Evolutionary conservation across 2,888 invertebrate species (phyloP), one percentile per base, ranked within the genome.

Genomic region (Harmothoe impar): DNA sequence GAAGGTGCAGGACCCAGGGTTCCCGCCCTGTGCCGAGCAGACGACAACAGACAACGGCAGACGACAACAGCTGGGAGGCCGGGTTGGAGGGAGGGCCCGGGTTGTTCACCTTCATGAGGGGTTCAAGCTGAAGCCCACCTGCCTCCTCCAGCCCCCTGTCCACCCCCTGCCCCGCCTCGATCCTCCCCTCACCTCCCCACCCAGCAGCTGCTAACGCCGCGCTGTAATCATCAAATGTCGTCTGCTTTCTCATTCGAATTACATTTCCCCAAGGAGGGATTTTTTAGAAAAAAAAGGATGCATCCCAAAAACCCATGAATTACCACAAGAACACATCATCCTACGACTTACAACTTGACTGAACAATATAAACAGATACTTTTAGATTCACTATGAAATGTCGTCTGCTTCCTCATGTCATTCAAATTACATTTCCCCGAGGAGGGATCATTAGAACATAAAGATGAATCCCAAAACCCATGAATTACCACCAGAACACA

Each of bases 111-210:
- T 72, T 72, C 72, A 62, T 29, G 72, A 72, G 84, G 84, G 84
- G 84, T 84, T 84, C 84, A 84, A 84, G n/a, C 84, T n/a, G 43
- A 15, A 25, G 17, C 84, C 84, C 84, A 84, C 84, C 84, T 84
- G 84, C 84, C 35, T 29, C 1, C 33, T 10, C 23, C 35, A 17
- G 17, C 43, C 84, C 84, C 84, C 84, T 84, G 84, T 84, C 84
- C 84, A 84, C 84, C 84, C 84, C 43, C 84, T 72, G 29, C 84
- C 43, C 51, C 43, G 43, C 84, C 84, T 84, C 43, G 84, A 84
- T 84, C 84, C 84, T n/a, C 33, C 72, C 72, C 43, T 43, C 43
- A 3, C 10, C 43, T 43, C 43, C 43, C 10, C 72, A 0, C 15
- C 29, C 25, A 12, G 5, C 31, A 62, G 62, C 62, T 7, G 72